Percentiles rank a stretch among this genome's conserved stretches.
These are phyloP conservation scores for Heteropelma amictum DNA, from an alignment of 2,888 invertebrate species.

Conservation along the genomic window DNA sequence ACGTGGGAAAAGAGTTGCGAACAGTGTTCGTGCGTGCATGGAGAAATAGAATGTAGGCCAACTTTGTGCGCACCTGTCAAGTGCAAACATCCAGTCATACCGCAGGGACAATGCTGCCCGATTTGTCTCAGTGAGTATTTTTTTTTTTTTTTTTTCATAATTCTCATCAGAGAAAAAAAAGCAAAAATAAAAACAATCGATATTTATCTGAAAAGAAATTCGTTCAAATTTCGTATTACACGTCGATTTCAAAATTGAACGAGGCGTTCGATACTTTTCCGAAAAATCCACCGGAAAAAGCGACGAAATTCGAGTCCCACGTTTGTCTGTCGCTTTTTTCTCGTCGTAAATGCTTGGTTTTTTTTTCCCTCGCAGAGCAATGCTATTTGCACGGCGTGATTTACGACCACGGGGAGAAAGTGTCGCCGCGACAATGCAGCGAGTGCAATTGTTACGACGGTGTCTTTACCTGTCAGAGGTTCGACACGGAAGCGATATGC, in stretches of 20 bases:
- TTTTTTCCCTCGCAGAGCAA: conserved; percentile 81
- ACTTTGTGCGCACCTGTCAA: conserved; percentile 87
- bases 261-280: no score
- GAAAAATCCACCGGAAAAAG: no score
- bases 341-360: no score
- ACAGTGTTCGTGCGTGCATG: conserved; percentile 93
- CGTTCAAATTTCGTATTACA: no score
- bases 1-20: conserved; percentile 92
- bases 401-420: conserved; percentile 90
- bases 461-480: conserved; percentile 86
- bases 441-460: conserved; percentile 92
- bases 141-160: not conserved
- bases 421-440: conserved; percentile 87
- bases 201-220: no score
- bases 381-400: conserved; percentile 84
- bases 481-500: conserved; percentile 86
- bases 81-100: conserved; percentile 90
- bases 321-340: no score
- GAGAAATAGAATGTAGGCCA: conserved; percentile 90
- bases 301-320: no score
- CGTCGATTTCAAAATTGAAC: no score
- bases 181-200: no score
- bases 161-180: no score
- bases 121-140: conserved; percentile 88
- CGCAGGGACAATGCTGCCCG: conserved; percentile 90